Evolutionary conservation across 2,797 vertebrate genomes (phyloP).

Genomic region (Ceryle rudis): DNA sequence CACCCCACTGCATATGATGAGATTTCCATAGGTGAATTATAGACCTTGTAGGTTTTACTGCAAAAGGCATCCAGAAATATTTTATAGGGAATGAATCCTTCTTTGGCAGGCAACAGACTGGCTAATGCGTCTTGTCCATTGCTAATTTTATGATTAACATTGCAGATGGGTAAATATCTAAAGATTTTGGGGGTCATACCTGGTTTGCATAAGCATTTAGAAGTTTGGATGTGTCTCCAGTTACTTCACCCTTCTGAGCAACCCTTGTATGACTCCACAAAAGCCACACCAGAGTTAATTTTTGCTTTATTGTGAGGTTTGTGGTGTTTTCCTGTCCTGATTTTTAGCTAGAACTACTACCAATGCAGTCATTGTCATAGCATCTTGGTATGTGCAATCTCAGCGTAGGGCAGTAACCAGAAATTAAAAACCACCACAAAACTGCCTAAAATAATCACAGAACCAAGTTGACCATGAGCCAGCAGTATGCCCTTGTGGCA

Average conservation of each 20-base stretch:
- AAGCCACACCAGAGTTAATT: background rate
- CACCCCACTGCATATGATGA: background rate
- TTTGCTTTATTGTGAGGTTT: background rate
- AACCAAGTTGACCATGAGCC: background rate
- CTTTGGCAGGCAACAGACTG: background rate
- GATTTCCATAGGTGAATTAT: background rate
- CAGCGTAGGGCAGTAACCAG: background rate
- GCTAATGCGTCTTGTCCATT: background rate
- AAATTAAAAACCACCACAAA: background rate
- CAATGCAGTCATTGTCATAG: background rate
- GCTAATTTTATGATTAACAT: slow-evolving; percentile 4
- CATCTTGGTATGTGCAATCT: background rate
- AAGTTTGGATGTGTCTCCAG: background rate
- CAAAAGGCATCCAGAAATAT: background rate
- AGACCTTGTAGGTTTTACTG: background rate
- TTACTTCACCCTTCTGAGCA: background rate
- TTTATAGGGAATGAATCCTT: background rate
- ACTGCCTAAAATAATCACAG: background rate
- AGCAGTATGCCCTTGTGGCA: background rate
- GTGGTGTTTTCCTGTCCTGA: background rate
- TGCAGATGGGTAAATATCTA: background rate
- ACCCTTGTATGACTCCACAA: background rate
- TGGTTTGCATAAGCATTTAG: background rate
- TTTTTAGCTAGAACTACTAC: background rate
- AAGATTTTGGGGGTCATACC: background rate